Base-by-base conservation (phyloP, 2,113 vertebrate genomes). In the Rhinopomastus cyanomelas region DNA sequence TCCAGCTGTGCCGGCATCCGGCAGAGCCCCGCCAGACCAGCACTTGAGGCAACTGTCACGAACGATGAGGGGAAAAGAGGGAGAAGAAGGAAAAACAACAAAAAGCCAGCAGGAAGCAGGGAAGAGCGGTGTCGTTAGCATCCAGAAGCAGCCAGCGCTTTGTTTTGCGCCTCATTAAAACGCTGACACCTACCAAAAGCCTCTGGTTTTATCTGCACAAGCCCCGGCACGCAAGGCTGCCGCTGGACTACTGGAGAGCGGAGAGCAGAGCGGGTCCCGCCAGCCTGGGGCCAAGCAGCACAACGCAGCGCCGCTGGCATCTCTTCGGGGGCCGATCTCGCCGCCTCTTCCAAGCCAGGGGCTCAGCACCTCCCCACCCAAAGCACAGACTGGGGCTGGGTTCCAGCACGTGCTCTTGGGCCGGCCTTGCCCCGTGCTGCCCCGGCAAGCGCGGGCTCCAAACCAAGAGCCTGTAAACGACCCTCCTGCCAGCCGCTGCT, bases 91-190 rank as follows among this genome's bases (percentile, higher is more conserved):
- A 64, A 71, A 3, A 88, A 74, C 57, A 71, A 94, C 60, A 61
- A 79, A 78, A 85, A 83, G 7, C 29, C 34, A 30, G 74, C 37
- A 66, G 0, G 22, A 6, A 11, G 30, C 32, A 82, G 27, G 60
- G 68, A 60, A 84, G 87, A 60, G 42, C 3, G 30, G 39, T 34
- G 83, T 39, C 74, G 25, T 49, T 83, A 74, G 84, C 27, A 36
- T 92, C 49, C 91, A 89, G 74, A 60, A 69, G 72, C 36, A 92
- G 2, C 68, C 65, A 94, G 81, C 74, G 86, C 34, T 88, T 81
- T 4, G 72, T 91, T 94, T 74, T 64, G 85, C 36, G 83, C 72
- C 85, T 93, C 67, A 48, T 94, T 94, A 87, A 82, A 93, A 89
- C 59, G 60, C 68, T 95, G 93, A 81, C 88, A 89, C 64, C 42